Conservation (phyloP, 2,888 invertebrate species). For the Drosophila stalkeri region DNA sequence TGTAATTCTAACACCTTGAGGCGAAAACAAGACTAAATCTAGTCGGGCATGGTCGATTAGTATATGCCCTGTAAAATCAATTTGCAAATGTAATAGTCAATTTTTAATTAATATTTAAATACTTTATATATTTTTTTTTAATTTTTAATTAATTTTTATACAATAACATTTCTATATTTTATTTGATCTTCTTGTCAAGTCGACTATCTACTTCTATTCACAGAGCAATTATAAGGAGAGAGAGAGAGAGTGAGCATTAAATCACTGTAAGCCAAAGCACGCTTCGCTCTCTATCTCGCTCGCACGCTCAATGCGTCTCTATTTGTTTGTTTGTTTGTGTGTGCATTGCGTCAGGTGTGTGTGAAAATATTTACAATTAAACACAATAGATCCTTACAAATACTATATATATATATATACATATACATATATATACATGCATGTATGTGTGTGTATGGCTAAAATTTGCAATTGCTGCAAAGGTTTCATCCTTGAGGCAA, state of each 20-base stretch:
- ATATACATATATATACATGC: not conserved
- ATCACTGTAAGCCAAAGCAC: conserved; percentile 54
- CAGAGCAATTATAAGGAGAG: not conserved
- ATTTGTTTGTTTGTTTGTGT: conserved; percentile 31
- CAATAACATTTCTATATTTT: not conserved
- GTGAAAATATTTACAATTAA: conserved; percentile 77
- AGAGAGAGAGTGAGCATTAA: conserved; percentile 9
- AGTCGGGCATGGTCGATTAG: not conserved
- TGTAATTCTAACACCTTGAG: conserved; percentile 78
- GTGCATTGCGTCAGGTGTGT: conserved; percentile 70
- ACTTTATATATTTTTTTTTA: too few species aligned
- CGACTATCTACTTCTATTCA: not conserved
- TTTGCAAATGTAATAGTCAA: too few species aligned
- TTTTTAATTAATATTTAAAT: not conserved
- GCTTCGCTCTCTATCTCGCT: not conserved
- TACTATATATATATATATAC: not conserved
- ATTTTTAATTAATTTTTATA: not conserved
- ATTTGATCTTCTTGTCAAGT: not conserved
- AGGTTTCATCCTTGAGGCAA: conserved; percentile 17
- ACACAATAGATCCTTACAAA: conserved; percentile 57
- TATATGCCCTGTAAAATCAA: not conserved
- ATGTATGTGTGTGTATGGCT: not conserved
- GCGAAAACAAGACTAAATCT: conserved; percentile 46
- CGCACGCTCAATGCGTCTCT: not conserved
- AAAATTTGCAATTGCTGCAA: conserved; percentile 19